A percentile compares a stretch with the other conserved stretches of the same genome.
These are phyloP conservation scores for Branchinecta sandiegonensis DNA, from an alignment of 2,888 invertebrate genomes.

Conservation along the genomic window DNA sequence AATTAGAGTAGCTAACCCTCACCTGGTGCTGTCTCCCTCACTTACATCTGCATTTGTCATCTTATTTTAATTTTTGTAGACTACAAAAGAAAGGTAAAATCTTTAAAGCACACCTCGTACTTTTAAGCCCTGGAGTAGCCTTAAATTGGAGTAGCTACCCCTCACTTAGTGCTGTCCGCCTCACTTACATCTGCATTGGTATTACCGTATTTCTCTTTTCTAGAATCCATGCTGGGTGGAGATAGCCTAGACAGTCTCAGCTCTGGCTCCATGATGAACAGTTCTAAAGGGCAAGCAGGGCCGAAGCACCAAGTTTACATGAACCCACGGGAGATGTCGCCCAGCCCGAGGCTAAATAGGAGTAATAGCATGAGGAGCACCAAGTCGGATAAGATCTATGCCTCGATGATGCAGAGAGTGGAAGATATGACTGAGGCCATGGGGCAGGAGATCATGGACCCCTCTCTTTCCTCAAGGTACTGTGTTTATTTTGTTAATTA, in stretches of 20 bases:
- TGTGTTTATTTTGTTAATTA: no score
- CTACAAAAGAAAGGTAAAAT: no score
- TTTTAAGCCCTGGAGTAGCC: no score
- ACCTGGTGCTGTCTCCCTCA: no score
- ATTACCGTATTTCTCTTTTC: not conserved
- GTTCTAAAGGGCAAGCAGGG: not conserved
- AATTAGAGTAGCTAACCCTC: no score
- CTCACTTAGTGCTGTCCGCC: no score
- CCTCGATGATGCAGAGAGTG: slow-evolving; percentile 68
- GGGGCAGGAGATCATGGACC: not conserved
- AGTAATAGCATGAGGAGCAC: slow-evolving; percentile 91
- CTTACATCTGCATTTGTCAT: no score
- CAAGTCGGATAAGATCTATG: slow-evolving; percentile 86
- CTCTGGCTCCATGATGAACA: slow-evolving; percentile 4
- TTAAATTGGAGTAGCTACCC: no score
- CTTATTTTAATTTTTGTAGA: no score
- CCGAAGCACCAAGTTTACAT: not conserved
- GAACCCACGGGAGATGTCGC: slow-evolving; percentile 25
- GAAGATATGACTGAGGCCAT: slow-evolving; percentile 46
- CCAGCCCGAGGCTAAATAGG: slow-evolving; percentile 51
- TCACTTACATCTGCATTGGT: no score
- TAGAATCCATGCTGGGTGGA: slow-evolving; percentile 4
- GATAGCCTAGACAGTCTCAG: slow-evolving; percentile 15
- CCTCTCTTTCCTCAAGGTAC: not conserved
- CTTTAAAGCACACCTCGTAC: no score